Evolutionary conservation across 1,140 invertebrate species (phyloP).

Genomic region (Drosophila kepulauana): DNA sequence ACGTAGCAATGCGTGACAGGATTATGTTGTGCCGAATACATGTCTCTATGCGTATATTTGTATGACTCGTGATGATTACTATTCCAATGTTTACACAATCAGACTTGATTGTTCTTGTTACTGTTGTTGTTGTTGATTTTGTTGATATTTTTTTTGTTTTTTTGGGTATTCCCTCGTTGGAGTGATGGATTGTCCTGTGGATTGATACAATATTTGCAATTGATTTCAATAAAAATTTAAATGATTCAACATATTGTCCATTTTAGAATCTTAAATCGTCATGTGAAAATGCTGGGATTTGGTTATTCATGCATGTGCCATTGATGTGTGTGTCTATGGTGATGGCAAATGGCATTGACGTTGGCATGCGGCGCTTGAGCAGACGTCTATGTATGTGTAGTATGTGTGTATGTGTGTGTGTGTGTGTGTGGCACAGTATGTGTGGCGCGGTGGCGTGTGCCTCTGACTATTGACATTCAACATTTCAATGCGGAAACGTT

Average conservation of each 20-base stretch:
- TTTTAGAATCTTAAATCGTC: constrained; percentile 45
- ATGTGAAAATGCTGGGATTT: constrained; percentile 35
- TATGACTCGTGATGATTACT: background rate
- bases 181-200: constrained; percentile 31
- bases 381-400: background rate
- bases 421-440: background rate
- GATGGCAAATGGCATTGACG: background rate
- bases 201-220: constrained; percentile 41
- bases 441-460: constrained; percentile 18
- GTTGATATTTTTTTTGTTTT: background rate
- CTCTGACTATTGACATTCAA: constrained; percentile 37
- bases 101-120: constrained; percentile 19
- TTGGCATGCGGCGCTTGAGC: constrained; percentile 1
- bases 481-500: constrained; percentile 44
- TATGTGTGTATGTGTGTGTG: too few relatives aligned
- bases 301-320: constrained; percentile 7
- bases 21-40: background rate
- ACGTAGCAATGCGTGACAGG: background rate
- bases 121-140: background rate
- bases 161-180: background rate
- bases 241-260: constrained; percentile 41
- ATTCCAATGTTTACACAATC: constrained; percentile 31
- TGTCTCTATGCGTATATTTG: background rate
- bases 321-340: background rate
- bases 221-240: constrained; percentile 54